A percentile compares a stretch with the other conserved stretches of the same genome.
Evolutionary conservation across 1,140 invertebrate species (phyloP).

Genomic region (Charaxes varanes): DNA sequence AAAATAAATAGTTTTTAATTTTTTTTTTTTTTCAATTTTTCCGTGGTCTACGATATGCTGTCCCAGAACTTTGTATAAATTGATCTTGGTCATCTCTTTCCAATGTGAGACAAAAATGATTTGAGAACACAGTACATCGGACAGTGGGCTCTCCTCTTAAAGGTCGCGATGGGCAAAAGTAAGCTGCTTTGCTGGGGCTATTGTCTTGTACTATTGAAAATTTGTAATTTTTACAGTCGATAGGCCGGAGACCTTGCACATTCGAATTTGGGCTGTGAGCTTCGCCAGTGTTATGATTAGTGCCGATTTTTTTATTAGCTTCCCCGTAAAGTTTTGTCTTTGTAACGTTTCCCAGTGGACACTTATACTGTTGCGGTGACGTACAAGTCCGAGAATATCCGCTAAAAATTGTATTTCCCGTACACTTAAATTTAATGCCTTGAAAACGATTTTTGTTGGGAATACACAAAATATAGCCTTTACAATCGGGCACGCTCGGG

Average conservation of each 20-base stretch:
- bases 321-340: constrained; percentile 22
- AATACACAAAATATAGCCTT: constrained; percentile 64
- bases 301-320: constrained; percentile 25
- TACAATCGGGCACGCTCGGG: constrained; percentile 51
- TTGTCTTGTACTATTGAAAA: constrained; percentile 50
- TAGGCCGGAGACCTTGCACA: constrained; percentile 25
- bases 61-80: constrained; percentile 36
- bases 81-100: constrained; percentile 53
- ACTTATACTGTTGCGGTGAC: constrained; percentile 47
- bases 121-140: constrained; percentile 63
- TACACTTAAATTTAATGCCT: constrained; percentile 62
- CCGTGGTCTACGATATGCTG: constrained; percentile 45
- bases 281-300: neutral
- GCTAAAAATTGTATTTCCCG: constrained; percentile 60
- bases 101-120: constrained; percentile 57
- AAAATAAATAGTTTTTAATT: too few species aligned
- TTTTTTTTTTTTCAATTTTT: too few species aligned
- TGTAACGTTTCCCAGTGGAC: constrained; percentile 35
- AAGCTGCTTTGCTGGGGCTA: constrained; percentile 39
- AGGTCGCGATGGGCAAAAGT: constrained; percentile 54
- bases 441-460: constrained; percentile 58
- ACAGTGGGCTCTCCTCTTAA: constrained; percentile 32
- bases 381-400: constrained; percentile 54
- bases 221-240: constrained; percentile 63
- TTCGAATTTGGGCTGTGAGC: neutral